These are phyloP conservation scores for Tetanocera ferruginea DNA, from an alignment of 2,888 invertebrate genomes.

Conservation along the genomic window DNA sequence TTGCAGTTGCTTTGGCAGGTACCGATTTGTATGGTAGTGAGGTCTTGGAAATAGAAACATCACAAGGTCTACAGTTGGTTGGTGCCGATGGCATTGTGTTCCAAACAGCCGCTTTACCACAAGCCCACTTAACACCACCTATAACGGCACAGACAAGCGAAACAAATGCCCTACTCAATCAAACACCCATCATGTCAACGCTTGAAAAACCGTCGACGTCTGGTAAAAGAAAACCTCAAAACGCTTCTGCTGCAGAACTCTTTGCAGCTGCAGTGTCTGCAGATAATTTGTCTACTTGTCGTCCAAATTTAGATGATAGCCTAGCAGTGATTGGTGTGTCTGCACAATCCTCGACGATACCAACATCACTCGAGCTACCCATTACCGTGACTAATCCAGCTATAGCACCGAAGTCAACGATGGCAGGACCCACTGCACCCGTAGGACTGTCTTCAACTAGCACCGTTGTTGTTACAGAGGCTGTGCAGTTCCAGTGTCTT, in stretches of 20 bases:
- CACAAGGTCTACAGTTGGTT: conserved; percentile 51
- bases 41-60: conserved; percentile 55
- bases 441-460: conserved; percentile 24
- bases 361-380: conserved; percentile 80
- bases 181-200: conserved; percentile 85
- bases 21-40: conserved; percentile 77
- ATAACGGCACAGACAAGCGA: conserved; percentile 75
- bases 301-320: conserved; percentile 71
- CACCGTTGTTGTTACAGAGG: conserved; percentile 23
- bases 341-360: conserved; percentile 71
- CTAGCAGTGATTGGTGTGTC: conserved; percentile 75
- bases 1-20: conserved; percentile 82
- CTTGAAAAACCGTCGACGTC: conserved; percentile 76
- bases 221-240: conserved; percentile 20
- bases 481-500: conserved; percentile 35
- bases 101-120: conserved; percentile 51
- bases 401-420: conserved; percentile 73
- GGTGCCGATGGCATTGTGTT: conserved; percentile 53
- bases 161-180: conserved; percentile 81
- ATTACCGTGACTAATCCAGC: conserved; percentile 83
- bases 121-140: conserved; percentile 58
- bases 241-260: background rate
- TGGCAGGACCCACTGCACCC: conserved; percentile 46
- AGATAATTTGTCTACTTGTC: conserved; percentile 39
- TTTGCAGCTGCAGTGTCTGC: conserved; percentile 24